phyloP scores from a whole-genome alignment of 1,140 invertebrate species.

The Bombyx mori region DNA sequence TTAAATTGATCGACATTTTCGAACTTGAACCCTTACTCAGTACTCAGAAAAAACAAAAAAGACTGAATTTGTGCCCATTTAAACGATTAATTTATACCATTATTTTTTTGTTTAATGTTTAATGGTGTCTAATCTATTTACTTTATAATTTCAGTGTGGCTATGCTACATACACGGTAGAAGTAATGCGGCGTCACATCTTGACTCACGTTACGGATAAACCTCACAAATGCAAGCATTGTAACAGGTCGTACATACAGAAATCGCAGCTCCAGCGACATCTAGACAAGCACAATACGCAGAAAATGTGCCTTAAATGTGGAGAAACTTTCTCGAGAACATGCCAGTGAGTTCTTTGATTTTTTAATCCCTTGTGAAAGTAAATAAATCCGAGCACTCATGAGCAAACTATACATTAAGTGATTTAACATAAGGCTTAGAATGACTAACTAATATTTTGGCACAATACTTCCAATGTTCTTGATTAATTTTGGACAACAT shows the following conservation, averaged over 20 bases:
- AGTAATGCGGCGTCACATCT: slow-evolving; percentile 51
- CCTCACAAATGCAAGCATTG: slow-evolving; percentile 51
- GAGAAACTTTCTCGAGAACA: slow-evolving; percentile 13
- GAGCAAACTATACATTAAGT: too few species aligned
- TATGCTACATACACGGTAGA: slow-evolving; percentile 55
- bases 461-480: too few species aligned
- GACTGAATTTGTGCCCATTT: too few species aligned
- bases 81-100: not conserved
- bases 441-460: too few species aligned
- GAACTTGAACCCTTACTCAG: too few species aligned
- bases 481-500: too few species aligned
- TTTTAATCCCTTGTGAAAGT: too few species aligned
- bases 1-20: too few species aligned
- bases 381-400: too few species aligned
- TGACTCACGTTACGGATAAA: slow-evolving; percentile 45
- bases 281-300: slow-evolving; percentile 31
- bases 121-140: not conserved
- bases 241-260: slow-evolving; percentile 47
- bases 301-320: slow-evolving; percentile 31
- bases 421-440: too few species aligned
- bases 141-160: slow-evolving; percentile 38
- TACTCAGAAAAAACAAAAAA: too few species aligned
- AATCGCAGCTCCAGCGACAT: slow-evolving; percentile 40
- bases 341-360: too few species aligned
- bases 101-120: slow-evolving; percentile 2